These are phyloP conservation scores for Toxonevra muliebris DNA, from an alignment of 2,888 invertebrate species.

Conservation along the genomic window DNA sequence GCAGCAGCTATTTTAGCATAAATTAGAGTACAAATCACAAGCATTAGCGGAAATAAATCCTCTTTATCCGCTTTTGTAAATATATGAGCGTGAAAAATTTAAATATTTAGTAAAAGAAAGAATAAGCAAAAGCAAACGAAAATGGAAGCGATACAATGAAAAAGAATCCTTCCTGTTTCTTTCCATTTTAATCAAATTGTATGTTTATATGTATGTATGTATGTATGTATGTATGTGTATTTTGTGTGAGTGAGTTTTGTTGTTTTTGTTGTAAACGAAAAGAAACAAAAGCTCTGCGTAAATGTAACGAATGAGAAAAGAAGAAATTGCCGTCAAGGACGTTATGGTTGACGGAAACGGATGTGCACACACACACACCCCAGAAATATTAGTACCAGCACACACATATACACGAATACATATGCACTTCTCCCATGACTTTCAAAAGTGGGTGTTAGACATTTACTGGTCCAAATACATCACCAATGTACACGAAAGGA, in stretches of 20 bases:
- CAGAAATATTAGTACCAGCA: background rate
- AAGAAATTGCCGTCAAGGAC: background rate
- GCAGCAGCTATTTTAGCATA: constrained; percentile 34
- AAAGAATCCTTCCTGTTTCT: background rate
- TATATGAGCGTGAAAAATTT: background rate
- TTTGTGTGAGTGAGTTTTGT: background rate
- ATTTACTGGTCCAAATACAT: background rate
- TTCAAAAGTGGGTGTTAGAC: background rate
- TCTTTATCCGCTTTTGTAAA: constrained; percentile 45
- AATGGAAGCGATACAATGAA: background rate
- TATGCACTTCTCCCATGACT: no score
- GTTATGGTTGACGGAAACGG: constrained; percentile 3
- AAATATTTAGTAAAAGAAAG: background rate
- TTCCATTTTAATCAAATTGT: background rate
- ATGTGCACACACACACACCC: background rate
- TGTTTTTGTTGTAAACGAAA: constrained; percentile 7
- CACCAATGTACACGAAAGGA: no score
- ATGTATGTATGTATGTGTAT: background rate
- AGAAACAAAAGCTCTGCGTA: background rate
- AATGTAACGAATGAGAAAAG: constrained; percentile 1
- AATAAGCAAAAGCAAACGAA: background rate
- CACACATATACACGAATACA: background rate
- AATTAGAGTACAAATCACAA: constrained; percentile 57
- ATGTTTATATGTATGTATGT: background rate
- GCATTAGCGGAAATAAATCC: constrained; percentile 57